A percentile compares a stretch with the other conserved stretches of the same genome.
Conservation (phyloP, 2,113 vertebrate species). For the Crypturellus undulatus region DNA sequence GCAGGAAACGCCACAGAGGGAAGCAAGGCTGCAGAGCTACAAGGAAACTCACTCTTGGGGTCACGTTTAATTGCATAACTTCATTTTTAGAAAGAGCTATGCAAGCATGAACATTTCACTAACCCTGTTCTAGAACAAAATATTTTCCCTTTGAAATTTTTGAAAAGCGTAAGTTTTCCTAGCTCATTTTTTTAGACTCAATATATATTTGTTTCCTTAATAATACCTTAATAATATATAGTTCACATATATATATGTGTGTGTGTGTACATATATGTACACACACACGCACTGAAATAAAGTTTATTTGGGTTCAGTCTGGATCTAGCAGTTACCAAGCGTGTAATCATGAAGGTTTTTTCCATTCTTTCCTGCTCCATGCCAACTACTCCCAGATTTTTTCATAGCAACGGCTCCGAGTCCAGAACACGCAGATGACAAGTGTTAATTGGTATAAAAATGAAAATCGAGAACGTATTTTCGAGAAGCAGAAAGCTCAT, state of each 20-base stretch:
- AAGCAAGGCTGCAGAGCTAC: background rate
- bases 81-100: background rate
- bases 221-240: background rate
- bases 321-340: background rate
- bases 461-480: accelerated
- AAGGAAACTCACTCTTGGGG: background rate
- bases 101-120: background rate
- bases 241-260: too few relatives aligned
- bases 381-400: background rate
- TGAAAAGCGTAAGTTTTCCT: background rate
- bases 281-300: too few relatives aligned
- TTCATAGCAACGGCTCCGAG: background rate
- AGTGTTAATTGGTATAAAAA: background rate
- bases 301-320: accelerated
- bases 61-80: background rate
- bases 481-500: background rate
- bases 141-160: accelerated
- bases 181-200: accelerated
- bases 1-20: background rate
- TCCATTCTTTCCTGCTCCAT: background rate
- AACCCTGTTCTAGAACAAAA: accelerated
- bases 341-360: background rate
- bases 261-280: too few relatives aligned
- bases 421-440: background rate
- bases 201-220: background rate